Conservation (phyloP, 2,113 vertebrate genomes). For the Spermophilus dauricus region DNA sequence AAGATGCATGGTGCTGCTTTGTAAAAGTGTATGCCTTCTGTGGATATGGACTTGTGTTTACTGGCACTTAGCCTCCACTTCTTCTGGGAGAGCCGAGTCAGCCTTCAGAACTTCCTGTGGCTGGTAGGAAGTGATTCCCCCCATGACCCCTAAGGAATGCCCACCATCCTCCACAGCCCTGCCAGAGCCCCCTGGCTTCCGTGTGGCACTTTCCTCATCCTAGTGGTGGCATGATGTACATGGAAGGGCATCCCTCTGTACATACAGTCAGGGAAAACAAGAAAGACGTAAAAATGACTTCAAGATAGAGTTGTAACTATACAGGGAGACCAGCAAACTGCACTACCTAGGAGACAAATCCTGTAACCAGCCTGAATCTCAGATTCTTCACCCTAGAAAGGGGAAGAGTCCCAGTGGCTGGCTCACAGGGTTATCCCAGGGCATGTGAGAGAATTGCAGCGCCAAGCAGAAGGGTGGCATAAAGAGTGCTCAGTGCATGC, state of each 20-base stretch:
- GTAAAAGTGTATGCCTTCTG: neutral
- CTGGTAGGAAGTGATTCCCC: fast-evolving
- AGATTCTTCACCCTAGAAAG: neutral
- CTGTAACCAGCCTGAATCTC: neutral
- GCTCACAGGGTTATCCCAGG: neutral
- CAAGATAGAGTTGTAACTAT: neutral
- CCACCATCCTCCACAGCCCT: neutral
- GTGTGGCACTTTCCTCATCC: neutral
- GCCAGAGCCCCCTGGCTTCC: neutral
- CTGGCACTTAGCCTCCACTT: neutral
- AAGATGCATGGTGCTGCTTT: neutral
- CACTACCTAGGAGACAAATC: neutral
- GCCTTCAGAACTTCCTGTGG: neutral
- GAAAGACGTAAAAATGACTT: neutral
- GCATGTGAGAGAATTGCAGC: neutral
- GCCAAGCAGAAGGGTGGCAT: neutral
- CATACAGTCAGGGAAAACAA: neutral
- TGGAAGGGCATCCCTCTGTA: neutral
- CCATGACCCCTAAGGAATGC: neutral
- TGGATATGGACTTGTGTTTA: neutral
- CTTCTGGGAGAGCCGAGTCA: neutral
- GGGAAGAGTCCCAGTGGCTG: no score
- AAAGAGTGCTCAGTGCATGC: neutral
- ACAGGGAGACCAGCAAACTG: neutral
- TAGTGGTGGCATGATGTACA: neutral